Conservation (phyloP, 2,888 invertebrate species). For the Plebejus argus region DNA sequence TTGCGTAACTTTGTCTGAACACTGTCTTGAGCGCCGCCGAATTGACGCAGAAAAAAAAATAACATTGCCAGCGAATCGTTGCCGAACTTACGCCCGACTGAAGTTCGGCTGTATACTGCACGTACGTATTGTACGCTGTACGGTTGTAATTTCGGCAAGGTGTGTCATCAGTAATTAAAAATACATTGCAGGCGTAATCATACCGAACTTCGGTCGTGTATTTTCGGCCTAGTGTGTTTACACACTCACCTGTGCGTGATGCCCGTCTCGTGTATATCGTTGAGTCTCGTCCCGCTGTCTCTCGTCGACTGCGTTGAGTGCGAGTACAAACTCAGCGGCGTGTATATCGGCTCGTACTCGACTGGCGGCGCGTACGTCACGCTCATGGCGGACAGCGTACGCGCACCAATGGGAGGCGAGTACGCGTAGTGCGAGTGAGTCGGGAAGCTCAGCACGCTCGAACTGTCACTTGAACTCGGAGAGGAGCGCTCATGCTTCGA, state of each 20-base stretch:
- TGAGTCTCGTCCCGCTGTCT: conserved; percentile 72
- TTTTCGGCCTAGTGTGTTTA: too few relatives aligned
- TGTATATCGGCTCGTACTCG: conserved; percentile 75
- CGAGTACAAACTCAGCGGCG: conserved; percentile 71
- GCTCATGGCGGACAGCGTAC: conserved; percentile 80
- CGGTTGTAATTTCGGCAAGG: too few relatives aligned
- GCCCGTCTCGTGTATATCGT: conserved; percentile 68
- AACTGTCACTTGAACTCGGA: conserved; percentile 84
- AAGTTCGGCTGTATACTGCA: too few relatives aligned
- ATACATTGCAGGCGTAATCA: too few relatives aligned
- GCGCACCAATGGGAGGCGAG: conserved; percentile 78
- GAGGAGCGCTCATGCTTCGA: conserved; percentile 83
- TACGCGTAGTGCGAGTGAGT: conserved; percentile 73
- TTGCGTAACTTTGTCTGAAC: too few relatives aligned
- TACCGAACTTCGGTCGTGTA: too few relatives aligned
- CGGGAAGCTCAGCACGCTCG: conserved; percentile 77
- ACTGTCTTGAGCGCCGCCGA: too few relatives aligned
- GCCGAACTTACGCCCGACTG: too few relatives aligned
- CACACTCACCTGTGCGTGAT: conserved; percentile 67
- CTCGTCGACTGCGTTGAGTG: conserved; percentile 74
- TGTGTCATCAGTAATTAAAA: too few relatives aligned
- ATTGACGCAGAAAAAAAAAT: too few relatives aligned
- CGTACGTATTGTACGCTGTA: too few relatives aligned
- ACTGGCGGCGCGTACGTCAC: conserved; percentile 82
- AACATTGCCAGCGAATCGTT: too few relatives aligned